Conservation (phyloP, 2,888 invertebrate species). For the Embidobia sp. region DNA sequence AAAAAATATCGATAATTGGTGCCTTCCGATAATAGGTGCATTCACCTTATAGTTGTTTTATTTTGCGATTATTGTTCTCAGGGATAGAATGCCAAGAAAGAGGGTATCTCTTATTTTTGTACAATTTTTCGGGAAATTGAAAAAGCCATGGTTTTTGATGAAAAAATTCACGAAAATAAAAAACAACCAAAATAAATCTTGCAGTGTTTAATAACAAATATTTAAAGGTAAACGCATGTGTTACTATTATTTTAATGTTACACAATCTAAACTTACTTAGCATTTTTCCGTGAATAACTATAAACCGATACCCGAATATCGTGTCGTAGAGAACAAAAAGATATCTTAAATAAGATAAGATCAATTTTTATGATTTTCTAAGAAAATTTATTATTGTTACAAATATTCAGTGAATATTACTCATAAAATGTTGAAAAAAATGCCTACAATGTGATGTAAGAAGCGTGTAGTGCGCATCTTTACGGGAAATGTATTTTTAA, state of each 20-base stretch:
- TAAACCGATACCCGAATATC: constrained; percentile 11
- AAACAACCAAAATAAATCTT: too few species aligned
- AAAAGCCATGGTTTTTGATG: too few species aligned
- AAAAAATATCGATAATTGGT: too few species aligned
- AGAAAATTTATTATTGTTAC: constrained; percentile 12
- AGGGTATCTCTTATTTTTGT: constrained; percentile 15
- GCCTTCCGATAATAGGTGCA: too few species aligned
- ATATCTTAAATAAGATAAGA: neutral
- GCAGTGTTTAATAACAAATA: too few species aligned
- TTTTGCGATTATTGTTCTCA: constrained; percentile 69
- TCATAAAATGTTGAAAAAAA: neutral
- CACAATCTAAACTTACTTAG: constrained; percentile 3
- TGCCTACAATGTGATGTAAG: neutral
- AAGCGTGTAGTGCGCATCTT: neutral
- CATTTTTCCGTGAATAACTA: neutral
- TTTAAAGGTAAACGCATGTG: too few species aligned
- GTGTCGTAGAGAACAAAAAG: constrained; percentile 4
- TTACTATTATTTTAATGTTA: constrained; percentile 2
- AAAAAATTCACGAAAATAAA: too few species aligned
- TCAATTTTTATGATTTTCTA: constrained; percentile 15
- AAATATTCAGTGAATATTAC: neutral
- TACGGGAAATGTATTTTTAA: constrained; percentile 43
- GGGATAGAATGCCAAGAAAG: constrained; percentile 73
- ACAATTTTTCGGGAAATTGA: constrained; percentile 19
- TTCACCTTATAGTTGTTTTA: too few species aligned